phyloP scores from a whole-genome alignment of 2,113 vertebrate genomes.

The Semnopithecus entellus region DNA sequence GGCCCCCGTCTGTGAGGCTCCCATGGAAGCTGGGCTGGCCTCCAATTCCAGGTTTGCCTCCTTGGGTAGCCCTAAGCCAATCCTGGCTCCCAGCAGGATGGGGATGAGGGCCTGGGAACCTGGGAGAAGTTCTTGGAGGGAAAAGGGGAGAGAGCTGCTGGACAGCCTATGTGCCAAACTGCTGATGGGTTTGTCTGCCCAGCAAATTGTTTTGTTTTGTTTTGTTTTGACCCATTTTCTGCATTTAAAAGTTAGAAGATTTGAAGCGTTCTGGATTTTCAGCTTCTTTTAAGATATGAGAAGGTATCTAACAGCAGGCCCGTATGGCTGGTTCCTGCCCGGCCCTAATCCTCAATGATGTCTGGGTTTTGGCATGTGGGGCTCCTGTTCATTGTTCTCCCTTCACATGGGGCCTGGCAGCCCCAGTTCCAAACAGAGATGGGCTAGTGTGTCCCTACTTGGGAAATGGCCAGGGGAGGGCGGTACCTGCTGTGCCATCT shows the following conservation, averaged over 20 bases:
- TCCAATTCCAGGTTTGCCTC: background rate
- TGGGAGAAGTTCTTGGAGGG: background rate
- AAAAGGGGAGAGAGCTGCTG: background rate
- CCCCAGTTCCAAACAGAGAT: background rate
- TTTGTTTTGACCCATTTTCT: background rate
- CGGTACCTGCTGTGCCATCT: constrained; percentile 93
- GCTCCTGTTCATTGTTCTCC: background rate
- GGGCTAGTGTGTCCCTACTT: background rate
- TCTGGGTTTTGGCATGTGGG: background rate
- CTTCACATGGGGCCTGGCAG: background rate
- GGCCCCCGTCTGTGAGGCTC: too few species aligned
- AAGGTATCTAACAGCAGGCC: background rate
- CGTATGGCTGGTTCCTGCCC: fast-evolving
- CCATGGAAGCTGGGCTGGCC: background rate
- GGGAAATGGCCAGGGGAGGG: background rate
- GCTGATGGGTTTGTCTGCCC: background rate
- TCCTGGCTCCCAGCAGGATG: background rate
- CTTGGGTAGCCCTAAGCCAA: background rate
- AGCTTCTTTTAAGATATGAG: background rate
- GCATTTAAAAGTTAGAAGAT: background rate
- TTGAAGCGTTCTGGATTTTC: background rate
- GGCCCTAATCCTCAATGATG: fast-evolving
- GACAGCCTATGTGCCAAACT: background rate
- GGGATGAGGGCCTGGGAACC: fast-evolving
- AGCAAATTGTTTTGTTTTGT: background rate